Evolutionary conservation across 2,113 vertebrate genomes (phyloP), one percentile per base, ranked within the genome.

Genomic region (Dascyllus trimaculatus): DNA sequence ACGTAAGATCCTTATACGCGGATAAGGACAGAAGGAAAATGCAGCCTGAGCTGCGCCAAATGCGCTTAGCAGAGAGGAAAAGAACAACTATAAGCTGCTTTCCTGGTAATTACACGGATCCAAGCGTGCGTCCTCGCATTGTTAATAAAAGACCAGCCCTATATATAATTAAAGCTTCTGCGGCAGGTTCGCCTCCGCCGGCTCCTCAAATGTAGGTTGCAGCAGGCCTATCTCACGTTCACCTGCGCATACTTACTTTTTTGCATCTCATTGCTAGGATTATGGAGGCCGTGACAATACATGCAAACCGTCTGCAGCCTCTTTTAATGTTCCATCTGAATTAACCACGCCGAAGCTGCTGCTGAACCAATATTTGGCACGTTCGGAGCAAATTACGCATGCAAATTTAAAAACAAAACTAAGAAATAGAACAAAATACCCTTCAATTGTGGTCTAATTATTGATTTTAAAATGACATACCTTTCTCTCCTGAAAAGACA

Each of bases 81-180:
- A 92, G 74, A 88, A 87, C 91, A 84, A 66, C 69, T 83, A 3
- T 91, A 90, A 94, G 84, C 88, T 60, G 93, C 94, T 95, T 95
- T 93, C 80, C 85, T 83, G 91, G 91, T 93, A 94, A 96, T 95
- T 94, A 95, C 94, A 92, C 87, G 87, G 93, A 91, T 90, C 92
- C 79, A 81, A 62, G 75, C 81, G 86, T 66, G 85, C 82, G 54
- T 92, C 88, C 86, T 86, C 71, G 67, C 86, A 83, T 88, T 92
- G 91, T 92, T 92, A 94, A 94, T 94, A 91, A 93, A 93, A 93
- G 88, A 93, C 89, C 45, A 85, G 84, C 68, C 83, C 80, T 58
- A 82, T 90, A 81, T 91, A 91, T 93, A 94, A 92, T 94, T 93
- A 94, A 92, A 86, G 86, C 78, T 85, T 80, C 75, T 73, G 79